Evolutionary conservation across 2,888 invertebrate species (phyloP).

Genomic region (Pantelozetes paolii): DNA sequence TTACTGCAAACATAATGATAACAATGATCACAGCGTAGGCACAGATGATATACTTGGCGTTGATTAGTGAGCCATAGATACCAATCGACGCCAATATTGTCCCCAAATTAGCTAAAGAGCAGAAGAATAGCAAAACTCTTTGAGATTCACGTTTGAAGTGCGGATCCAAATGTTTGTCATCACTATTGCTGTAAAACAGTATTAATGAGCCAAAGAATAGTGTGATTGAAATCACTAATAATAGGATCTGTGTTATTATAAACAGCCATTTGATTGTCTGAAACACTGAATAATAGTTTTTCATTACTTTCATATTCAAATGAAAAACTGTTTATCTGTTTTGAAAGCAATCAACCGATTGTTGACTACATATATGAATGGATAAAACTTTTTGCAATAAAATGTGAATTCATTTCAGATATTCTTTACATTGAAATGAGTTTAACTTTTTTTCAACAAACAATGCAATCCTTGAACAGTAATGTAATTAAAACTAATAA

Average conservation of each 20-base stretch:
- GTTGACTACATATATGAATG: no score
- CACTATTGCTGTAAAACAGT: neutral
- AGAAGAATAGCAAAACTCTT: conserved; percentile 19
- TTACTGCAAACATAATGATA: conserved; percentile 11
- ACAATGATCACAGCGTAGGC: neutral
- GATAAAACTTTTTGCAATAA: no score
- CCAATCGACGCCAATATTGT: conserved; percentile 27
- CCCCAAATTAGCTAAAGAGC: conserved; percentile 21
- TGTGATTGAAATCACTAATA: conserved; percentile 9
- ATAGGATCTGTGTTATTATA: neutral
- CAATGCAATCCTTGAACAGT: no score
- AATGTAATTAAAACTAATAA: no score
- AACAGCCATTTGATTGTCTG: conserved; percentile 15
- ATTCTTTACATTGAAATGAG: no score
- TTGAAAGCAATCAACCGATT: no score
- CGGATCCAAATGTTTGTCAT: neutral
- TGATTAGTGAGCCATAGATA: conserved; percentile 6
- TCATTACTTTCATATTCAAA: neutral
- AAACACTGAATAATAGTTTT: conserved; percentile 23
- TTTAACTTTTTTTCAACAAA: no score
- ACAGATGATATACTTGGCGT: neutral
- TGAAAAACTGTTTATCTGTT: neutral
- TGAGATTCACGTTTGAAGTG: neutral
- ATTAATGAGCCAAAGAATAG: conserved; percentile 22
- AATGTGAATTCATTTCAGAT: no score